phyloP scores from a whole-genome alignment of 2,888 invertebrate species.

The Lycia hirtaria region DNA sequence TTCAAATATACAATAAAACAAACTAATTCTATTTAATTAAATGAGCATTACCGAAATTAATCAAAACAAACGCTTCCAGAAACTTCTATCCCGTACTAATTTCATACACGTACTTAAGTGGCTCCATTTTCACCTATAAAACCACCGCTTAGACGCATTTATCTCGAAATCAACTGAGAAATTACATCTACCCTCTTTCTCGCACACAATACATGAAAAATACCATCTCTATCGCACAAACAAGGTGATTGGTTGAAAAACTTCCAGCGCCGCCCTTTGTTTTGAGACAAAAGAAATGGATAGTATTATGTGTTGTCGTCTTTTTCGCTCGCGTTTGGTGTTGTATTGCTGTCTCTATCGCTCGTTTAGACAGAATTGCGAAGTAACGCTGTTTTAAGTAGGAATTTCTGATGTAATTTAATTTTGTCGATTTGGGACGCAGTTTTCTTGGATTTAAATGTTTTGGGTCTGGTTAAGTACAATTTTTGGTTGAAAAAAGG shows the following conservation, averaged over 20 bases:
- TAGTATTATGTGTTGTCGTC: constrained; percentile 30
- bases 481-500: constrained; percentile 4
- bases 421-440: constrained; percentile 37
- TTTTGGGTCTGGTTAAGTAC: not conserved
- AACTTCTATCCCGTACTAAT: constrained; percentile 36
- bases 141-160: constrained; percentile 39
- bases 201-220: constrained; percentile 10
- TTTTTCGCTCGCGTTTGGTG: constrained; percentile 38
- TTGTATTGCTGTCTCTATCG: constrained; percentile 36
- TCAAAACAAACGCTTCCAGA: constrained; percentile 29
- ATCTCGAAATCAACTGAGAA: constrained; percentile 31
- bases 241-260: constrained; percentile 44
- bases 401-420: constrained; percentile 44
- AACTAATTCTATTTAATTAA: constrained; percentile 9
- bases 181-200: constrained; percentile 32
- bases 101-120: constrained; percentile 38
- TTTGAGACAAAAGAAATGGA: constrained; percentile 44
- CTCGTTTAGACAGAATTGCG: constrained; percentile 44
- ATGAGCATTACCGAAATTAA: constrained; percentile 19
- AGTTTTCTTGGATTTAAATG: constrained; percentile 7
- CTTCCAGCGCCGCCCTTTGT: constrained; percentile 43
- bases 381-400: constrained; percentile 62
- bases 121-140: constrained; percentile 40
- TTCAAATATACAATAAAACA: not conserved
- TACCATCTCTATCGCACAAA: constrained; percentile 31